Conservation (phyloP, 1,140 invertebrate genomes). For the Hyles euphorbiae region DNA sequence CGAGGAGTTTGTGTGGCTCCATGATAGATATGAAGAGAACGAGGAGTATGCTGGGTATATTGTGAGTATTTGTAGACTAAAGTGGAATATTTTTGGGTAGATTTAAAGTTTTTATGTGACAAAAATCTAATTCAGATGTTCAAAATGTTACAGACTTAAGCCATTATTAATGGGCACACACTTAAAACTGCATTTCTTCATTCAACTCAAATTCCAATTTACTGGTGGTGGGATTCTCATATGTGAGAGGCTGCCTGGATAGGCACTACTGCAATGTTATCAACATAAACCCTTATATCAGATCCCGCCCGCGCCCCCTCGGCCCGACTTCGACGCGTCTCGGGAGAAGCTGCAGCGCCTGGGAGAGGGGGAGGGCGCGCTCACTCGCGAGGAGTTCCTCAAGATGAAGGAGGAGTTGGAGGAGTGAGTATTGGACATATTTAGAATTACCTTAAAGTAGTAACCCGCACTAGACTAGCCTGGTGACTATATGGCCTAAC, state of each 20-base stretch:
- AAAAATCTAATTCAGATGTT: no score
- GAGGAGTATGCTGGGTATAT: conserved; percentile 99
- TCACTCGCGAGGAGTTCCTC: conserved; percentile 98
- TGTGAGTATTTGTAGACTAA: conserved; percentile 79
- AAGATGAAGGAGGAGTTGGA: conserved; percentile 99
- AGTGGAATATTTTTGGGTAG: no score
- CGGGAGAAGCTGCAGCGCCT: conserved; percentile 98
- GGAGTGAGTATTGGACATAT: conserved; percentile 83
- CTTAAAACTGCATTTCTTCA: no score
- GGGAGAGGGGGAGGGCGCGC: conserved; percentile 98
- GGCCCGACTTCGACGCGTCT: conserved; percentile 99
- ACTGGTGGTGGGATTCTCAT: no score
- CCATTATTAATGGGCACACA: no score
- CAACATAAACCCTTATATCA: conserved; percentile 56
- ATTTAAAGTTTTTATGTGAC: no score
- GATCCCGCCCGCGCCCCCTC: conserved; percentile 98
- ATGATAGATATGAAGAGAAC: conserved; percentile 98
- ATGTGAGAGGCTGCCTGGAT: no score
- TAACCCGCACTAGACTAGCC: no score
- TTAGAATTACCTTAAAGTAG: not conserved
- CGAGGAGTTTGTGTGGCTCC: conserved; percentile 99
- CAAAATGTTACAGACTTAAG: no score
- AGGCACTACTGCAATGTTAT: no score
- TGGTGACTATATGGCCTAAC: no score
- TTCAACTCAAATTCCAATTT: no score